Evolutionary conservation across 2,888 invertebrate genomes (phyloP).

Genomic region (Nephrocerus scutellatus): DNA sequence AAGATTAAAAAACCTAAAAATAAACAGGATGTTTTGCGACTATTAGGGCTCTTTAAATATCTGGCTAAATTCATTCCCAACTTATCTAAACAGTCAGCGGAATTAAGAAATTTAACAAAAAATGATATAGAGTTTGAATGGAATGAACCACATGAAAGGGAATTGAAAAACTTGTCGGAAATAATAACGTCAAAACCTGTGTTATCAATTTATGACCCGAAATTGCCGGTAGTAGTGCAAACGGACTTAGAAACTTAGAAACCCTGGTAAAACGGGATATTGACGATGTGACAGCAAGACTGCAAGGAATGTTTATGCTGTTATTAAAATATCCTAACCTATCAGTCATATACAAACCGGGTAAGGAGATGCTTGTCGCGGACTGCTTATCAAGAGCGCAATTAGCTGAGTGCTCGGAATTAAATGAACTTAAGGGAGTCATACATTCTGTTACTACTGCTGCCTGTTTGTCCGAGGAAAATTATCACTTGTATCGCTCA

Average conservation of each 20-base stretch:
- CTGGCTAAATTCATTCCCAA: too few relatives aligned
- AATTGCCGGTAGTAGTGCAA: too few relatives aligned
- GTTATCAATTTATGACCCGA: too few relatives aligned
- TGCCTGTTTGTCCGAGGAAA: conserved; percentile 19
- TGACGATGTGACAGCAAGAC: conserved; percentile 1
- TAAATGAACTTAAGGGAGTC: too few relatives aligned
- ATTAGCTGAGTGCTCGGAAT: not conserved
- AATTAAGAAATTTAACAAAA: too few relatives aligned
- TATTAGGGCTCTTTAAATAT: too few relatives aligned
- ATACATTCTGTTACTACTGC: too few relatives aligned
- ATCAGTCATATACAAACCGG: conserved; percentile 12
- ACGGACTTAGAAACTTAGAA: conserved; percentile 32
- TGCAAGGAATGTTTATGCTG: conserved; percentile 8
- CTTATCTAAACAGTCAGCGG: too few relatives aligned
- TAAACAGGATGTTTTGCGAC: too few relatives aligned
- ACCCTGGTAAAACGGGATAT: conserved; percentile 30
- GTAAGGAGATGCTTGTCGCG: conserved; percentile 21
- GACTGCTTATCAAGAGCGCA: conserved; percentile 8
- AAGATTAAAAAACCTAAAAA: too few relatives aligned
- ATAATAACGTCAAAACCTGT: conserved; percentile 4
- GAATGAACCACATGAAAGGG: conserved; percentile 4
- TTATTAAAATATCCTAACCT: conserved; percentile 8
- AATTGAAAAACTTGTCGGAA: not conserved
- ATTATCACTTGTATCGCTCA: conserved; percentile 10
- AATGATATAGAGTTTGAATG: too few relatives aligned